phyloP scores from a whole-genome alignment of 1,140 invertebrate species.

The Drosophila bocki region DNA sequence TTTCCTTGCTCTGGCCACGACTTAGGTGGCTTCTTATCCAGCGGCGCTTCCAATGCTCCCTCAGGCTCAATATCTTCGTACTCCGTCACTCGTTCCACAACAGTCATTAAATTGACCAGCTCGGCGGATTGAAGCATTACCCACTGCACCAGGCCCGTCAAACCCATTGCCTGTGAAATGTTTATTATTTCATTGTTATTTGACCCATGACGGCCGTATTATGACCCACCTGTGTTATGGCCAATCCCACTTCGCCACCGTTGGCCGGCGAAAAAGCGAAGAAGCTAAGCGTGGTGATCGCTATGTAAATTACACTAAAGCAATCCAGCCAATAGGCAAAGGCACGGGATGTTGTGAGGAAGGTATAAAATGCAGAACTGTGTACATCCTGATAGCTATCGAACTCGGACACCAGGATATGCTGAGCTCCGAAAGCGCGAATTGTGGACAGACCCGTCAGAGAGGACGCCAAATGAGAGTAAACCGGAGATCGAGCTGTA shows the following conservation, averaged over 20 bases:
- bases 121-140: slow-evolving; percentile 93
- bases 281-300: slow-evolving; percentile 89
- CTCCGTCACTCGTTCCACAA: slow-evolving; percentile 91
- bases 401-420: slow-evolving; percentile 92
- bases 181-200: neutral
- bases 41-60: slow-evolving; percentile 87
- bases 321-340: slow-evolving; percentile 93
- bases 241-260: slow-evolving; percentile 91
- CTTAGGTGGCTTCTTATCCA: slow-evolving; percentile 88
- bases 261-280: slow-evolving; percentile 87
- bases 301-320: slow-evolving; percentile 90
- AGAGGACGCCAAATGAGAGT: slow-evolving; percentile 95
- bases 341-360: slow-evolving; percentile 88
- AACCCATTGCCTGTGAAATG: slow-evolving; percentile 87
- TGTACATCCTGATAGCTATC: slow-evolving; percentile 91
- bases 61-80: slow-evolving; percentile 91
- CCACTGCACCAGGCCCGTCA: slow-evolving; percentile 94
- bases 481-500: slow-evolving; percentile 91
- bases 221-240: slow-evolving; percentile 88
- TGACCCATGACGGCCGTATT: neutral
- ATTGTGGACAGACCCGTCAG: slow-evolving; percentile 96
- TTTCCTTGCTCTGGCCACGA: slow-evolving; percentile 90
- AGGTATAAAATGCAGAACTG: slow-evolving; percentile 88
- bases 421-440: slow-evolving; percentile 92
- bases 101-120: slow-evolving; percentile 93